Evolutionary conservation across 2,797 vertebrate species (phyloP), one percentile per base, ranked within the genome.

Genomic region (Spinus pinus): DNA sequence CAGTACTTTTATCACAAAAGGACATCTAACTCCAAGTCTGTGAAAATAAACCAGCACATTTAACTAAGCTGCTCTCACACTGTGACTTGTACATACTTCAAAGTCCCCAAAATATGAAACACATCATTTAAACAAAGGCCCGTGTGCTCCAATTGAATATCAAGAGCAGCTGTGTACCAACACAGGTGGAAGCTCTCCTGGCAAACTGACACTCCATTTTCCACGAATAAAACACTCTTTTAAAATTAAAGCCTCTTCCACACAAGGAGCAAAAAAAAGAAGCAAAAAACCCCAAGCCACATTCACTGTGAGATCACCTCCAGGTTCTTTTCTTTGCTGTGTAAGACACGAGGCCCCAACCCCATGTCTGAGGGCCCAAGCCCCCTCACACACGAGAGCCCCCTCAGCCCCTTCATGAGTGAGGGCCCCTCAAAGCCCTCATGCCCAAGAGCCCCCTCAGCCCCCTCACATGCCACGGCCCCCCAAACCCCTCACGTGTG

Each of bases 331-430:
- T 14, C 37, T 56, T 41, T 35, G 7, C n/a, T 22, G 12, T 14
- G 5, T 7, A 22, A 25, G 15, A 28, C 20, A 46, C 24, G 50
- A n/a, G 19, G 13, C 23, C 31, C 33, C 33, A 6, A 3, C 2
- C 10, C 9, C 14, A 13, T 1, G 27, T 7, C 8, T 10, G 30
- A 58, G 15, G 18, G 35, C 16, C 19, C n/a, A 35, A 44, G 10
- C 1, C 27, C 16, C 31, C 24, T 50, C 16, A n/a, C 1, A 0
- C 1, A 2, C 1, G 3, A 66, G 18, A 24, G 24, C 8, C 18
- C 53, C 21, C 53, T 56, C 46, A 24, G 13, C 22, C 47, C 14
- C 47, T 25, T 16, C 10, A 7, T 10, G 9, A 4, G 9, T 4
- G 9, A 33, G 31, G 20, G 14, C 31, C 31, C 51, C 53, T 19